phyloP scores from a whole-genome alignment of 2,113 vertebrate genomes.

The Zosterops borbonicus region DNA sequence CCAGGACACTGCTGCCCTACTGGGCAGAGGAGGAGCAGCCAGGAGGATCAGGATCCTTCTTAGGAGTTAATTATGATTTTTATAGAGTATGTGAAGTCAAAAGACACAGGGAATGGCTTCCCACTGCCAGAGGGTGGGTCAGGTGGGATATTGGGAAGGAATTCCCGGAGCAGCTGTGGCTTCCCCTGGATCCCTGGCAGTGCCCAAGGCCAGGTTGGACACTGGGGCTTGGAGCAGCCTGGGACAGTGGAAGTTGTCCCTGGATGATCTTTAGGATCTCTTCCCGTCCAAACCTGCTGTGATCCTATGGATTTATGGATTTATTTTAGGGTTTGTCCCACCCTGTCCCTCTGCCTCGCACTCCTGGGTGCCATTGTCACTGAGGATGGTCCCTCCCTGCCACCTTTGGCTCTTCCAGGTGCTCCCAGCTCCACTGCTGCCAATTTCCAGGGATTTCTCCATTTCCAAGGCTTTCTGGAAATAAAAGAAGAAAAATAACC shows the following conservation, averaged over 20 bases:
- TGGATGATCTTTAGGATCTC: not conserved
- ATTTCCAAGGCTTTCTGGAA: rapidly evolving
- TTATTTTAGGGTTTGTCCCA: not conserved
- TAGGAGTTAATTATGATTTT: too few species aligned
- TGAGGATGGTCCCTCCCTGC: not conserved
- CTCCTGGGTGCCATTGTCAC: rapidly evolving
- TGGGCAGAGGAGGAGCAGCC: too few species aligned
- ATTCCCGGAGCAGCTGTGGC: too few species aligned
- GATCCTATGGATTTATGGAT: too few species aligned
- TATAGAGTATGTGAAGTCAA: too few species aligned
- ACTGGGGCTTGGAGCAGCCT: not conserved
- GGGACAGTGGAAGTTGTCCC: not conserved
- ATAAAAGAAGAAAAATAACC: not conserved
- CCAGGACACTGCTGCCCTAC: too few species aligned
- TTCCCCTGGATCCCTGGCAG: too few species aligned
- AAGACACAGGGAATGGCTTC: too few species aligned
- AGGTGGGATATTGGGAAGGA: too few species aligned
- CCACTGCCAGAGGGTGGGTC: too few species aligned
- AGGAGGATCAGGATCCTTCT: too few species aligned
- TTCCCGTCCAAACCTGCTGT: not conserved
- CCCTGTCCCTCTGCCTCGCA: not conserved
- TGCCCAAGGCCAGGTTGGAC: too few species aligned
- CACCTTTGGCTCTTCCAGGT: rapidly evolving
- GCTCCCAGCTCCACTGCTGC: not conserved
- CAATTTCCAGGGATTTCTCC: not conserved